A percentile compares a stretch with the other conserved stretches of the same genome.
Conservation (phyloP, 1,140 invertebrate species). For the Armadillidium nasatum region DNA sequence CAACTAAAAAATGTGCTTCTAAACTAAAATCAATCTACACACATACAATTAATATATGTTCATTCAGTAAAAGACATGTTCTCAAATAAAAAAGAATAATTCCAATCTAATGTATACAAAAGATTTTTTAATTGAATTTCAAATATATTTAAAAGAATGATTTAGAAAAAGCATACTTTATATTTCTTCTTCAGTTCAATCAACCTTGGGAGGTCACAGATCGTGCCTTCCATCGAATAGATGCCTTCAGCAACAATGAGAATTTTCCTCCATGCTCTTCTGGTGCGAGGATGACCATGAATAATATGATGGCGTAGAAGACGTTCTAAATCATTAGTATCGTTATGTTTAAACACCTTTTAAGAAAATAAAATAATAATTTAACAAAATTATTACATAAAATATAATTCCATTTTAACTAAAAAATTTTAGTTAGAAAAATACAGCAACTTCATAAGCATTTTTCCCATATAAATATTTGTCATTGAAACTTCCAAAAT, state of each 20-base stretch:
- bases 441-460: too few species aligned
- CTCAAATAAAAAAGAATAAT: too few species aligned
- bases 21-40: too few species aligned
- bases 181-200: constrained; percentile 91
- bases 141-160: too few species aligned
- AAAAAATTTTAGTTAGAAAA: too few species aligned
- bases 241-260: constrained; percentile 92
- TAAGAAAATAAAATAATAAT: neutral
- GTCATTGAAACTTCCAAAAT: too few species aligned
- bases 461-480: too few species aligned
- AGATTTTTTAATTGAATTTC: constrained; percentile 26
- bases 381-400: neutral
- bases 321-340: constrained; percentile 79
- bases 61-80: too few species aligned
- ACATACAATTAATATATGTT: too few species aligned
- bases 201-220: constrained; percentile 82
- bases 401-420: too few species aligned
- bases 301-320: constrained; percentile 70
- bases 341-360: constrained; percentile 49
- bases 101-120: too few species aligned
- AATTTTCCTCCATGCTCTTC: constrained; percentile 85
- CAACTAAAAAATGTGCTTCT: too few species aligned
- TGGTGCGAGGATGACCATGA: constrained; percentile 70
- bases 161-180: constrained; percentile 55
- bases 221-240: constrained; percentile 97